Evolutionary conservation across 1,140 invertebrate species (phyloP).

Genomic region (Rhysida immarginata): DNA sequence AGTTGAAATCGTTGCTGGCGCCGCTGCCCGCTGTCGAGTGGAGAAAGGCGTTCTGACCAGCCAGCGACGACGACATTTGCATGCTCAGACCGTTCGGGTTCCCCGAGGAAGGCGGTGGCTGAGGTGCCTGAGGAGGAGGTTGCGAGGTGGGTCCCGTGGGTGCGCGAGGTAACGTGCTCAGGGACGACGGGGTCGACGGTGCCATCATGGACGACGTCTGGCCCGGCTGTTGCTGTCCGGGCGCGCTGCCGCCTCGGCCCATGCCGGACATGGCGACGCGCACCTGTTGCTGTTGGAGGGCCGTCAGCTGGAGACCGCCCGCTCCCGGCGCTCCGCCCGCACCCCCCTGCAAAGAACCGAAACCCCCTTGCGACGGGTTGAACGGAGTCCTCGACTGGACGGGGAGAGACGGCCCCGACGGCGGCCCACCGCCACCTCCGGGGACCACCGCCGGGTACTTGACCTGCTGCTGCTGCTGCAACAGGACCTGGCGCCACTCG

Average conservation of each 20-base stretch:
- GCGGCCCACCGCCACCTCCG: not conserved
- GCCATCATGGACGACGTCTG: not conserved
- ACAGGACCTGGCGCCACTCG: slow-evolving; percentile 10
- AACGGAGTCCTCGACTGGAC: too few species aligned
- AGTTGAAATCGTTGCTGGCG: slow-evolving; percentile 6
- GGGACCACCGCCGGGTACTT: not conserved
- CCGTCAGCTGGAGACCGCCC: not conserved
- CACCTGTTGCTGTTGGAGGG: not conserved
- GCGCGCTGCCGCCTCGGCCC: not conserved
- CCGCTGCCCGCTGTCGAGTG: not conserved
- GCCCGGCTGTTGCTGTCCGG: not conserved
- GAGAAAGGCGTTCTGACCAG: not conserved
- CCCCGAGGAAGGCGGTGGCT: too few species aligned
- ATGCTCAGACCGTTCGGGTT: not conserved
- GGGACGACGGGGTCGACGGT: not conserved
- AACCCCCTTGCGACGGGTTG: not conserved
- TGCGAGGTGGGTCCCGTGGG: too few species aligned
- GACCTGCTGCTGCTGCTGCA: not conserved
- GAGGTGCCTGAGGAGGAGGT: too few species aligned
- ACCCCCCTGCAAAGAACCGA: not conserved
- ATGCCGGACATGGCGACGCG: not conserved
- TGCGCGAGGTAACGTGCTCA: too few species aligned
- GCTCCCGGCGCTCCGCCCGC: too few species aligned
- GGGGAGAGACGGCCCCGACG: too few species aligned
- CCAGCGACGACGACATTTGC: not conserved